Percentiles rank a stretch among this genome's conserved stretches.
Evolutionary conservation across 2,888 invertebrate species (phyloP).

Genomic region (Harmothoe impar): DNA sequence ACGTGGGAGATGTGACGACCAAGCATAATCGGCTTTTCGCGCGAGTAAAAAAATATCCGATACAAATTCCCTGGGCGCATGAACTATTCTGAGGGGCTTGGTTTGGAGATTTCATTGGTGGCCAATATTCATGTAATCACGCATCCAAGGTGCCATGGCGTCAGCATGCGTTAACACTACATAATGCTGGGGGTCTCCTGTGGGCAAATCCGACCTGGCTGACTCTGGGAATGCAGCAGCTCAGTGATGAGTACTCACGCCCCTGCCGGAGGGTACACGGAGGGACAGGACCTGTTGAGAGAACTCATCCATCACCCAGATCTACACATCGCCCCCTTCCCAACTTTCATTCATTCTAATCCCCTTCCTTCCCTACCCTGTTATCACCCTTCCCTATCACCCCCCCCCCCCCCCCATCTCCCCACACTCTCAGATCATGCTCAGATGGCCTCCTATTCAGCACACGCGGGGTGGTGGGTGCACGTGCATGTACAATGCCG

Average conservation of each 20-base stretch:
- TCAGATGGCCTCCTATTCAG: background rate
- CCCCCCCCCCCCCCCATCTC: background rate
- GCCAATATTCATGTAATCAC: slow-evolving; percentile 22
- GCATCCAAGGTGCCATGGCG: background rate
- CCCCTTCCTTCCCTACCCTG: too few species aligned
- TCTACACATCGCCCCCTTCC: background rate
- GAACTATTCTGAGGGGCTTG: background rate
- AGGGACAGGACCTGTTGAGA: slow-evolving; percentile 2
- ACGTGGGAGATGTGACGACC: slow-evolving; percentile 30
- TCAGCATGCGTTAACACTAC: slow-evolving; percentile 14
- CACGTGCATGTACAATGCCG: background rate
- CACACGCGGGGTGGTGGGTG: background rate
- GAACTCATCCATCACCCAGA: background rate
- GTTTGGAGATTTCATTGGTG: background rate
- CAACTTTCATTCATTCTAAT: background rate
- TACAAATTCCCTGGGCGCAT: too few species aligned
- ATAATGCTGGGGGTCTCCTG: background rate
- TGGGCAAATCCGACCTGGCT: slow-evolving; percentile 16
- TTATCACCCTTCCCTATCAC: background rate
- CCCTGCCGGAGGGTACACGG: background rate
- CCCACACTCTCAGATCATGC: background rate
- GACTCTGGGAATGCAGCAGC: background rate
- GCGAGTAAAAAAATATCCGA: background rate
- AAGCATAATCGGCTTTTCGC: slow-evolving; percentile 13
- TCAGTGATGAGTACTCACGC: background rate